Conservation (phyloP, 30 jellyfish, hydroid and myxozoan genomes). For the Kudoa iwatai region DNA sequence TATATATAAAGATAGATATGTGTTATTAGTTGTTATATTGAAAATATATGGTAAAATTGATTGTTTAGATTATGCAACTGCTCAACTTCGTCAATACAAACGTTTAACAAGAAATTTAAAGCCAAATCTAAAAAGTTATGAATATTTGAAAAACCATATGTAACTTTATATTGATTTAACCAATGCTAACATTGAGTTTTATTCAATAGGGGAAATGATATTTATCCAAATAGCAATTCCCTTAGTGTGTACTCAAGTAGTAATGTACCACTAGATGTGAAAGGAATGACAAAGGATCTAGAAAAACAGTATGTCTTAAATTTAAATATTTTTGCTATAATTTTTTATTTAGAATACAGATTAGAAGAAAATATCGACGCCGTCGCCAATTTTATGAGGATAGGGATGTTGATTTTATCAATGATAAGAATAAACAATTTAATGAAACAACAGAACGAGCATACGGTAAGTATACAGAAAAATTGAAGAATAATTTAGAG, state of each 20-base stretch:
- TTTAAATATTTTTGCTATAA: neutral
- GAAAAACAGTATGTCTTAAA: slow-evolving; percentile 44
- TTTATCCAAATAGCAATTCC: slow-evolving; percentile 44
- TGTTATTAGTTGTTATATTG: too few relatives aligned
- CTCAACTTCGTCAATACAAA: slow-evolving; percentile 33
- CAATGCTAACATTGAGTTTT: neutral
- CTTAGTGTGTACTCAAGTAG: slow-evolving; percentile 24
- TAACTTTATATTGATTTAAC: too few relatives aligned
- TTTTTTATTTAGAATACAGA: slow-evolving; percentile 10
- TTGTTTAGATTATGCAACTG: slow-evolving; percentile 41
- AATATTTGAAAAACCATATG: too few relatives aligned
- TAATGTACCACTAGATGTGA: slow-evolving; percentile 26
- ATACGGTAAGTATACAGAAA: slow-evolving; percentile 59
- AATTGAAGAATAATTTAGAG: slow-evolving; percentile 50
- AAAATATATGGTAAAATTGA: neutral
- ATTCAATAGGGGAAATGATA: slow-evolving; percentile 18
- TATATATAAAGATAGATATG: too few relatives aligned
- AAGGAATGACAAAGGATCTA: slow-evolving; percentile 48
- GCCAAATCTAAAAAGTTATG: slow-evolving; percentile 32
- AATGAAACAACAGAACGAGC: slow-evolving; percentile 61
- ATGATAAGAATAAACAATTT: slow-evolving; percentile 46
- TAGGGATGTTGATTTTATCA: slow-evolving; percentile 60
- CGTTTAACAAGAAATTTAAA: slow-evolving; percentile 20
- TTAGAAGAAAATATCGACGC: slow-evolving; percentile 34
- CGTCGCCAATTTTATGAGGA: slow-evolving; percentile 71